phyloP scores from a whole-genome alignment of 2,113 vertebrate genomes.

The Hippocampus zosterae region DNA sequence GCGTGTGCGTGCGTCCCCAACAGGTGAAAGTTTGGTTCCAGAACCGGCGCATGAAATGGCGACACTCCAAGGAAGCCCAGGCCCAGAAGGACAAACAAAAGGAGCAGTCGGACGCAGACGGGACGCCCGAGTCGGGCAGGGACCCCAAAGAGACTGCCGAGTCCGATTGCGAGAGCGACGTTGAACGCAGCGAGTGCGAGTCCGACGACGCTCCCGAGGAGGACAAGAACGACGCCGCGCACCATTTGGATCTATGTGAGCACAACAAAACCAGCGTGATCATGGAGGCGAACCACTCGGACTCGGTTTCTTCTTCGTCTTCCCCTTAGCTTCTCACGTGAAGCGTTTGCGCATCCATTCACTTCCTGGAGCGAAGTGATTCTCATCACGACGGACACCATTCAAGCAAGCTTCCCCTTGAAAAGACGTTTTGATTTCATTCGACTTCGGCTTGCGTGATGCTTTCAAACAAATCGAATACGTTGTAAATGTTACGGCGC shows the following conservation, averaged over 20 bases:
- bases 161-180: constrained; percentile 85
- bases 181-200: constrained; percentile 83
- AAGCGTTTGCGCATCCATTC: constrained; percentile 13
- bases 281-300: constrained; percentile 60
- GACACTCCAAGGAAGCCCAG: constrained; percentile 96
- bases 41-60: constrained; percentile 97
- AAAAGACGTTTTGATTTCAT: not conserved
- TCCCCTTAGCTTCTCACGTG: constrained; percentile 58
- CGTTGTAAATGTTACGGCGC: constrained; percentile 61
- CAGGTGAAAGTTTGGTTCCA: constrained; percentile 99
- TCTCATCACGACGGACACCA: not conserved
- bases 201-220: constrained; percentile 80
- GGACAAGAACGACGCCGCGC: constrained; percentile 57
- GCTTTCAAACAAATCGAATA: constrained; percentile 27
- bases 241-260: constrained; percentile 78
- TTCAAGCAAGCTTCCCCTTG: constrained; percentile 14
- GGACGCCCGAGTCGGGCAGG: constrained; percentile 52
- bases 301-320: constrained; percentile 9
- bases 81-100: constrained; percentile 95
- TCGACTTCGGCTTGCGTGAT: constrained; percentile 38
- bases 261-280: constrained; percentile 77
- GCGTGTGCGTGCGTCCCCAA: not conserved
- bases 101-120: constrained; percentile 79
- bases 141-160: constrained; percentile 77
- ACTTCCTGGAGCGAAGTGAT: constrained; percentile 2